Evolutionary conservation across 1,140 invertebrate genomes (phyloP).

Genomic region (Globodera rostochiensis): DNA sequence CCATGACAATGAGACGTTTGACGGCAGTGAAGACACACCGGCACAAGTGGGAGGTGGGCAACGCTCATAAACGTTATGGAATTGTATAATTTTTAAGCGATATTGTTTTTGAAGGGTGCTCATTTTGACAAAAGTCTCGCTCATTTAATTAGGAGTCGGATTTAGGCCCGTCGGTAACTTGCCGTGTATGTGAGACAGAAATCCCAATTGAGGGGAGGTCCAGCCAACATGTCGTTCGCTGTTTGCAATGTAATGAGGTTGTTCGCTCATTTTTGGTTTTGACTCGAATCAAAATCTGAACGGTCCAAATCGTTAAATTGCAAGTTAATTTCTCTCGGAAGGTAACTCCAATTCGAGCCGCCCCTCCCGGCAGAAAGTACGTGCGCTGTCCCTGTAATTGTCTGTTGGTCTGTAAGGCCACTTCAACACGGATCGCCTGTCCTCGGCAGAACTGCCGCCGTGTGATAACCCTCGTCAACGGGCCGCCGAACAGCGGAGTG

Average conservation of each 20-base stretch:
- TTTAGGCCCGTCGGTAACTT: slow-evolving; percentile 80
- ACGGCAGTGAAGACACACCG: slow-evolving; percentile 27
- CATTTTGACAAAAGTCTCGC: not conserved
- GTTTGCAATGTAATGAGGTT: slow-evolving; percentile 66
- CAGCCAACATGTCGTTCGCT: slow-evolving; percentile 77
- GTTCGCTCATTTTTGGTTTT: not conserved
- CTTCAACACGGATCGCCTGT: slow-evolving; percentile 92
- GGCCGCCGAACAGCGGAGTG: slow-evolving; percentile 72
- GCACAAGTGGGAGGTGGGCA: not conserved
- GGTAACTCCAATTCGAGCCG: slow-evolving; percentile 93
- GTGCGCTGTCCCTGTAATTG: slow-evolving; percentile 98
- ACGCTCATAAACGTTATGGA: not conserved
- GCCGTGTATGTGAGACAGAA: slow-evolving; percentile 91
- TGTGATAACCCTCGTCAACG: slow-evolving; percentile 86
- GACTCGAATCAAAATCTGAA: not conserved
- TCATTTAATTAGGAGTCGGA: not conserved
- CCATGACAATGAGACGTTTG: slow-evolving; percentile 28
- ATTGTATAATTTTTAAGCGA: not conserved
- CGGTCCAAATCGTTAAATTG: not conserved
- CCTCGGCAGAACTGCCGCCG: slow-evolving; percentile 86
- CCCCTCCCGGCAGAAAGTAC: slow-evolving; percentile 97
- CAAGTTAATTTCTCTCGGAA: not conserved
- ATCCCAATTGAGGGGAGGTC: slow-evolving; percentile 90
- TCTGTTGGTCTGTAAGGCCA: slow-evolving; percentile 92
- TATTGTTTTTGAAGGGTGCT: not conserved